Conservation (phyloP, 2,888 invertebrate species). For the Phortica okadai region DNA sequence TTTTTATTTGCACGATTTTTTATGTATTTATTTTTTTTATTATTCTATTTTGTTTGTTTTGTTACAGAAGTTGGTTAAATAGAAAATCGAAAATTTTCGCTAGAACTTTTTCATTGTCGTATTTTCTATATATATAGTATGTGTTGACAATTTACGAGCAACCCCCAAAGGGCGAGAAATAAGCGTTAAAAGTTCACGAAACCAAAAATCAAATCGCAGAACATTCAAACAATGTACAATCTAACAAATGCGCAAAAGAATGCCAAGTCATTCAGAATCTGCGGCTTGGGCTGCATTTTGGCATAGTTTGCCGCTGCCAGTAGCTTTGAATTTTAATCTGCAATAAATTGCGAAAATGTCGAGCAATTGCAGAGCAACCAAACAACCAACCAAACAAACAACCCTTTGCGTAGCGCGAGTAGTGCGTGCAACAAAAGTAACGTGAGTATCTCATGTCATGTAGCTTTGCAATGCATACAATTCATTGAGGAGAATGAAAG, state of each 20-base stretch:
- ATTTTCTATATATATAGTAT: slow-evolving; percentile 48
- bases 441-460: not conserved
- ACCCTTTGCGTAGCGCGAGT: not conserved
- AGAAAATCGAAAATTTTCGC: slow-evolving; percentile 13
- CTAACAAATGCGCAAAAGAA: slow-evolving; percentile 24
- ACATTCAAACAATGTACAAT: slow-evolving; percentile 52
- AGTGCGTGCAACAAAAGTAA: slow-evolving; percentile 11
- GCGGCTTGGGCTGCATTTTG: not conserved
- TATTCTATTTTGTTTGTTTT: not conserved
- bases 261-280: not conserved
- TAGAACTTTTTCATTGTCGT: slow-evolving; percentile 1
- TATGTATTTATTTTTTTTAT: not conserved
- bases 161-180: slow-evolving; percentile 41
- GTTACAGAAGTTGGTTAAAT: not conserved
- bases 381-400: not conserved
- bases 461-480: not conserved
- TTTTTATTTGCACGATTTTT: slow-evolving; percentile 4
- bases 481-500: not conserved
- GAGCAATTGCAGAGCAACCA: not conserved
- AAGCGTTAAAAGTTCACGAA: not conserved
- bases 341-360: slow-evolving; percentile 61
- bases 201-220: slow-evolving; percentile 53
- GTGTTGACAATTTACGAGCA: slow-evolving; percentile 53
- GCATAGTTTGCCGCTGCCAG: slow-evolving; percentile 42
- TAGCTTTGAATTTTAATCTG: slow-evolving; percentile 59